Percentiles rank a stretch among this genome's conserved stretches.
Conservation (phyloP, 1,140 invertebrate genomes). For the Schlechtendalia chinensis region DNA sequence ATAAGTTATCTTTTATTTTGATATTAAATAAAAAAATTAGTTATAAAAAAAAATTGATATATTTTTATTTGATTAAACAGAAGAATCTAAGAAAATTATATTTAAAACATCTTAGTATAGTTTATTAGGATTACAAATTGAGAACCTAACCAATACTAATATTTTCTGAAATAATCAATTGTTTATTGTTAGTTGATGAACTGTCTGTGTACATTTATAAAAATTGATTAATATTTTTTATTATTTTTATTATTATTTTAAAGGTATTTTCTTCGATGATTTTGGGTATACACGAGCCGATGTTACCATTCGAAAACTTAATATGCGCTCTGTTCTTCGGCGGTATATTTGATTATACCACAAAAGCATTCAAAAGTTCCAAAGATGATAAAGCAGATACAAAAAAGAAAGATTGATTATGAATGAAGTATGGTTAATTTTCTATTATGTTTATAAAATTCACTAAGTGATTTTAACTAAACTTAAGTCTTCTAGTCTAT, state of each 20-base stretch:
- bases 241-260: conserved; percentile 47
- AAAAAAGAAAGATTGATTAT: conserved; percentile 76
- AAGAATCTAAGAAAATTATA: no score
- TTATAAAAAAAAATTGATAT: no score
- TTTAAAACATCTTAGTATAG: no score
- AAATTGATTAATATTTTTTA: no score
- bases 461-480: background rate
- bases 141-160: no score
- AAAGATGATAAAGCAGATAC: conserved; percentile 73
- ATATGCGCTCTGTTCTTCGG: conserved; percentile 96
- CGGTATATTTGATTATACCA: conserved; percentile 95
- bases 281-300: conserved; percentile 96
- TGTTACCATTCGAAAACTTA: conserved; percentile 97
- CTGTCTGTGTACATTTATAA: no score
- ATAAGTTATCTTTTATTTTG: no score
- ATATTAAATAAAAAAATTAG: no score
- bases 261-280: conserved; percentile 86
- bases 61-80: no score
- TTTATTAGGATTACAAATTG: no score
- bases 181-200: no score
- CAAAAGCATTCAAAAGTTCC: conserved; percentile 76
- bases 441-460: background rate
- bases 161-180: no score
- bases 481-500: background rate
- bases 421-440: background rate